Conservation (phyloP, 2,888 invertebrate genomes). For the Erpobdella octoculata region DNA sequence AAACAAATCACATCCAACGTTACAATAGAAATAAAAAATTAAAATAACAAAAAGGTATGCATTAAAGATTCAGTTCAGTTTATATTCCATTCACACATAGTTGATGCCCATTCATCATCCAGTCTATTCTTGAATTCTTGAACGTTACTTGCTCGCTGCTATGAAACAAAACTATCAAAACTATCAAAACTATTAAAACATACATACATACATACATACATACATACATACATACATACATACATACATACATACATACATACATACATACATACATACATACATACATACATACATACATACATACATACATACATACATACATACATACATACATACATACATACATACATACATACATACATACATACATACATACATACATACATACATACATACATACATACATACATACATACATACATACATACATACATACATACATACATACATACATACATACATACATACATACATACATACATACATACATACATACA, state of each 20-base stretch:
- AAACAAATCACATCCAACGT: no score
- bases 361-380: slow-evolving; percentile 18
- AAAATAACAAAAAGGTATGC: no score
- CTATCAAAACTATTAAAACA: no score
- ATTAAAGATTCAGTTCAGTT: no score
- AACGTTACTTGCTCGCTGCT: no score
- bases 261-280: slow-evolving; percentile 18
- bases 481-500: slow-evolving; percentile 13
- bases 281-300: slow-evolving; percentile 18
- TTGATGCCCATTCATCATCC: no score
- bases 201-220: slow-evolving; percentile 22
- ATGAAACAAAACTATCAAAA: no score
- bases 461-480: slow-evolving; percentile 6
- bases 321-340: slow-evolving; percentile 18
- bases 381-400: slow-evolving; percentile 7
- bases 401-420: slow-evolving; percentile 24
- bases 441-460: slow-evolving; percentile 25
- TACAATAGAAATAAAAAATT: no score
- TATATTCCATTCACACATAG: no score
- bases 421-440: slow-evolving; percentile 26
- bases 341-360: slow-evolving; percentile 18
- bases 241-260: slow-evolving; percentile 26
- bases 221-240: slow-evolving; percentile 25
- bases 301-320: slow-evolving; percentile 18
- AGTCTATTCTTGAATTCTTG: no score